A percentile compares a stretch with the other conserved stretches of the same genome.
Evolutionary conservation across 1,140 invertebrate species (phyloP).

Genomic region (Cydia fagiglandana): DNA sequence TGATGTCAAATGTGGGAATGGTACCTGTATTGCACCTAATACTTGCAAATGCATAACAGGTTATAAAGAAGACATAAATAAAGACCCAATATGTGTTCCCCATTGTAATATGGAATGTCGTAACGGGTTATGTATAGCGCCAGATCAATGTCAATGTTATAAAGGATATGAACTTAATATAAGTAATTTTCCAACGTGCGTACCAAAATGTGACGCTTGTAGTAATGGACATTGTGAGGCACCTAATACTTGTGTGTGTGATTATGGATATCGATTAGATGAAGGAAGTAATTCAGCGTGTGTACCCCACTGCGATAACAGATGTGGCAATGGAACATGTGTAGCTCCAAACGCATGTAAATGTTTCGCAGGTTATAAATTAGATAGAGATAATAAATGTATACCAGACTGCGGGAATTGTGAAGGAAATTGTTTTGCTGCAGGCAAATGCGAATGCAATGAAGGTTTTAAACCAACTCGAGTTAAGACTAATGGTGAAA

Average conservation of each 20-base stretch:
- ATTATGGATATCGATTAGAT: conserved; percentile 59
- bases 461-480: conserved; percentile 37
- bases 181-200: conserved; percentile 34
- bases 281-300: conserved; percentile 53
- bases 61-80: conserved; percentile 36
- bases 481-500: not conserved
- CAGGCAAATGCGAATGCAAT: conserved; percentile 49
- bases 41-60: conserved; percentile 50
- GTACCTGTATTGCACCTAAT: conserved; percentile 72
- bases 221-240: conserved; percentile 76
- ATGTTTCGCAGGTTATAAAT: not conserved
- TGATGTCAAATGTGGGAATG: conserved; percentile 62
- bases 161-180: conserved; percentile 48
- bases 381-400: not conserved
- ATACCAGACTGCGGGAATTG: conserved; percentile 41
- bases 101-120: conserved; percentile 79
- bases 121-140: conserved; percentile 69
- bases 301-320: conserved; percentile 59
- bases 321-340: conserved; percentile 68
- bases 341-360: conserved; percentile 69
- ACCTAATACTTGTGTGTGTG: conserved; percentile 78
- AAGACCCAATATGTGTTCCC: conserved; percentile 60
- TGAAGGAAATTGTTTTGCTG: conserved; percentile 48
- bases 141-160: conserved; percentile 68
- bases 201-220: conserved; percentile 54